Base-by-base conservation (phyloP, 2,113 vertebrate species). In the Notechis scutatus region DNA sequence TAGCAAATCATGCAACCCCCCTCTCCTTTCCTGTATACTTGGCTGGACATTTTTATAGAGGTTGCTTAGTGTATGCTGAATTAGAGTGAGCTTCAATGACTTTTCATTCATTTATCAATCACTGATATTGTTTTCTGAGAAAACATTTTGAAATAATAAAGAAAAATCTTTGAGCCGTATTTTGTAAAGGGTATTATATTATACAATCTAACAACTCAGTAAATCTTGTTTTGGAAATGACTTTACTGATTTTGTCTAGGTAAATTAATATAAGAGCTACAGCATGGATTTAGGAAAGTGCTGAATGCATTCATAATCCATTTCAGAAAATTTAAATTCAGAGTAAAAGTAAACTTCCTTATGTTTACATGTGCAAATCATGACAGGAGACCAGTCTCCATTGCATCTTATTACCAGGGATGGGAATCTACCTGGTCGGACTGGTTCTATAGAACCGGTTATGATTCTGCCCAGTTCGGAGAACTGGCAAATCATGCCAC, bases 241-340 rank as follows among this genome's bases (percentile, higher is more conserved):
- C 23, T 95, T 88, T 91, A 87, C 45, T 5, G 92, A 92, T 14
- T 21, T 10, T 21, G 64, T 11, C 92, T 3, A 0, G 47, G 47
- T 39, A 74, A 92, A 34, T 69, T 93, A 9, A 39, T 24, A 64
- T 23, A 50, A 52, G 42, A 18, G 59, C 88, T 92, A 91, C 57
- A 93, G 92, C 0, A 39, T 11, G 0, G 39, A 59, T 11, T 0
- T 23, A 0, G 55, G 74, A 93, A 96, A 96, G 96, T 94, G 95
- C 93, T 54, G 85, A 96, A 96, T 95, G 95, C 93, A 64, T 94
- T 59, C 93, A 74, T 92, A 95, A 52, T 92, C 52, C 87, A 93
- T 45, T 88, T 92, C 0, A 87, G 0, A 34, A 92, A 91, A 50
- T 90, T 93, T 92, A 61, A 95, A 42, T 21, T 69, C 91, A 91